Base-by-base conservation (phyloP, 2,113 vertebrate genomes). In the Chaenogobius annularis region DNA sequence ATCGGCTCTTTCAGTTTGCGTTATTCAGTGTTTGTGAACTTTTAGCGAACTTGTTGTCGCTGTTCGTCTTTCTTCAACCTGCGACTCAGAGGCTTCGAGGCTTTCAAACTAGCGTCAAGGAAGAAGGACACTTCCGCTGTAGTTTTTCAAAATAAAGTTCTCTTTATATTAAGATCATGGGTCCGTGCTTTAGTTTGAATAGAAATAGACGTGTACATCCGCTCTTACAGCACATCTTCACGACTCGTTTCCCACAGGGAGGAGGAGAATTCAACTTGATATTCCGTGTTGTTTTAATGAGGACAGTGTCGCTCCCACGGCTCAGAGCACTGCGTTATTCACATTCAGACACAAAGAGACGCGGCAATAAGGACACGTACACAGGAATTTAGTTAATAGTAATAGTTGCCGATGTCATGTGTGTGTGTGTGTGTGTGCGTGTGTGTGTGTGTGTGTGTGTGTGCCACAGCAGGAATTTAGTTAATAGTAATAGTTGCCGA, bases 81-180 rank as follows among this genome's bases (percentile, higher is more conserved):
- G 12, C 22, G 31, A 35, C 15, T 61, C 1, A 35, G 70, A 83
- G 64, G 5, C 54, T 69, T 58, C 5, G 65, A 23, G 44, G 10
- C 44, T 8, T 54, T 5, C 5, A 82, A 80, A 66, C 4, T 64
- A 48, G 26, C 6, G 0, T 8, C 11, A 17, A 66, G 23, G 0
- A 12, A 37, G 0, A 13, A 1, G 0, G 0, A 0, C 19, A 43
- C 14, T 80, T 87, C 88, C 74, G 69, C 4, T 43, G 50, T 35
- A 0, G 0, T 31, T 37, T 70, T 87, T 75, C 82, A 84, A 65
- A 85, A 37, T 85, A 5, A 55, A 40, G 0, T n/a, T 7, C 1
- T 1, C 8, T n/a, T n/a, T 8, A 10, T 54, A 12, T 54, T 54
- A 9, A 52, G 6, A 54, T 10, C 7, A n/a, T 20, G 19, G 1